A percentile compares a stretch with the other conserved stretches of the same genome.
Conservation (phyloP, 1,140 invertebrate species). For the Cyrtorhinus lividipennis region DNA sequence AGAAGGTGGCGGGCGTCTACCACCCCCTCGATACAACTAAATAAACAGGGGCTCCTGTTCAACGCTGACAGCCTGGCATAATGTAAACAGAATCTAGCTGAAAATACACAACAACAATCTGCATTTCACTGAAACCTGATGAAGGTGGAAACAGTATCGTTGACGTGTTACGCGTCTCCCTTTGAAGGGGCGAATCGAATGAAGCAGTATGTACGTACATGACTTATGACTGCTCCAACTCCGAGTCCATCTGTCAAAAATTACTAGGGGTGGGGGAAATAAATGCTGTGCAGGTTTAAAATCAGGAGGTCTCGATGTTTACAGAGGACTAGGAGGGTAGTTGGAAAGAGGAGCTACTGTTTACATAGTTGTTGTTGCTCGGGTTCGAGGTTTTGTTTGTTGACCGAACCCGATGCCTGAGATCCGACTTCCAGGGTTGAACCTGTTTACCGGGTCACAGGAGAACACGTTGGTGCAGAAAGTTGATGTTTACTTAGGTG, state of each 20-base stretch:
- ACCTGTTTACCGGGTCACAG: conserved; percentile 19
- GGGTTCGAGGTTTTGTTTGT: conserved; percentile 17
- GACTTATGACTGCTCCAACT: too few relatives aligned
- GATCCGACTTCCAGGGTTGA: background rate
- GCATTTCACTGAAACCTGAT: background rate
- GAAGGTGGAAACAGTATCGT: background rate
- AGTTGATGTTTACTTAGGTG: conserved; percentile 17
- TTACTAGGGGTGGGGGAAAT: background rate
- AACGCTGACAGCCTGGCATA: conserved; percentile 15
- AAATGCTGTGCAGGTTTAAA: background rate
- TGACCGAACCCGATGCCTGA: conserved; percentile 1
- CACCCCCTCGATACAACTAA: conserved; percentile 19
- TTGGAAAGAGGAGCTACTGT: conserved; percentile 19
- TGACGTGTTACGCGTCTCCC: too few relatives aligned
- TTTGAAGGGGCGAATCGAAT: too few relatives aligned
- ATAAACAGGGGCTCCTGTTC: conserved; percentile 19
- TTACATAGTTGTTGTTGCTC: conserved; percentile 19
- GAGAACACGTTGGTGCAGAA: conserved; percentile 10
- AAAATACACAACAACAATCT: conserved; percentile 17
- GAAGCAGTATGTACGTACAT: too few relatives aligned
- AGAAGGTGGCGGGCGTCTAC: background rate
- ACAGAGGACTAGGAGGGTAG: conserved; percentile 15
- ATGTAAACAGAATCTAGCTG: conserved; percentile 17
- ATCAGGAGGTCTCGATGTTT: conserved; percentile 15
- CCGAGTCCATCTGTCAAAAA: too few relatives aligned